phyloP scores from a whole-genome alignment of 2,888 invertebrate species.

The Thymelicus sylvestris region DNA sequence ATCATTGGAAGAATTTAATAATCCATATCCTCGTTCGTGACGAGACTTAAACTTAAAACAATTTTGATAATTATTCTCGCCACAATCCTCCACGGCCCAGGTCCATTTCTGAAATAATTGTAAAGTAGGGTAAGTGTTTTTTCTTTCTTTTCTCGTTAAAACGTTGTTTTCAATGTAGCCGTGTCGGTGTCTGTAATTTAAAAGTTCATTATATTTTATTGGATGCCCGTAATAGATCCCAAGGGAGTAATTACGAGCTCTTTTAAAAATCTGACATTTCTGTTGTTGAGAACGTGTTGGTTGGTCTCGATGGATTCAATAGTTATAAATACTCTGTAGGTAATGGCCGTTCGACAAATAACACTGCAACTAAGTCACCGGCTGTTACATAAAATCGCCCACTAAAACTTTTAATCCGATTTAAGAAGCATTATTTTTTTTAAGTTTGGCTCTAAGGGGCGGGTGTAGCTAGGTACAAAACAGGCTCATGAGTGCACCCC shows the following conservation, averaged over 20 bases:
- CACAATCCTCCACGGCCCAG: background rate
- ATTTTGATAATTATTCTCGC: conserved; percentile 6
- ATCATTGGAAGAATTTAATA: too few relatives aligned
- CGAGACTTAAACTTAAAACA: background rate
- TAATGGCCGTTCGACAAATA: conserved; percentile 4
- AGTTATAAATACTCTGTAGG: conserved; percentile 1
- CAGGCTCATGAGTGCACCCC: too few relatives aligned
- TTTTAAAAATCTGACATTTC: conserved; percentile 39
- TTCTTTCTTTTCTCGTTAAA: conserved; percentile 25
- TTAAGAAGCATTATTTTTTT: too few relatives aligned
- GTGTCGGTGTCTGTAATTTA: conserved; percentile 35
- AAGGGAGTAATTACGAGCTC: conserved; percentile 38
- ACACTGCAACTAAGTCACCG: background rate
- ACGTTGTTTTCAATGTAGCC: conserved; percentile 24
- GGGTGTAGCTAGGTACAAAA: too few relatives aligned
- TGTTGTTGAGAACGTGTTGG: conserved; percentile 25
- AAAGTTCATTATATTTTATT: conserved; percentile 34
- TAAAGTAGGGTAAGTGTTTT: conserved; percentile 11
- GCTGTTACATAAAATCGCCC: too few relatives aligned
- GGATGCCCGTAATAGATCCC: conserved; percentile 39
- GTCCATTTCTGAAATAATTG: conserved; percentile 17
- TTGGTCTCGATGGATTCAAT: conserved; percentile 14
- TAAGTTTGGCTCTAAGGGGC: too few relatives aligned
- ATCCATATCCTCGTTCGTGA: background rate
- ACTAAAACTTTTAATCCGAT: too few relatives aligned